phyloP scores from a whole-genome alignment of 1,140 invertebrate species.

The Coboldia fuscipes region DNA sequence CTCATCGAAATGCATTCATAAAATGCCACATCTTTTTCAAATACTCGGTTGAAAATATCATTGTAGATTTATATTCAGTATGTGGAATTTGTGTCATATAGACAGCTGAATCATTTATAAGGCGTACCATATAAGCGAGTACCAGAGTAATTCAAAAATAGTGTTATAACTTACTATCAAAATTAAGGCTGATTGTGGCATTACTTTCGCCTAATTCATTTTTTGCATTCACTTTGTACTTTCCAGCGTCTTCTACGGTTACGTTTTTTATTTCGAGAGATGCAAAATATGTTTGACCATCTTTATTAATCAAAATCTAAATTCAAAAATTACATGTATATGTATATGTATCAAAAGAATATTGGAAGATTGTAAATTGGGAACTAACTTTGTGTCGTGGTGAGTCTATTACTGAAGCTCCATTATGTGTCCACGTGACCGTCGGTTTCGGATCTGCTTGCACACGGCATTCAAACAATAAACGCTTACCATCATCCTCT shows the following conservation, averaged over 20 bases:
- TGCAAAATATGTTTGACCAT: slow-evolving; percentile 82
- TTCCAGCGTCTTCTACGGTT: slow-evolving; percentile 89
- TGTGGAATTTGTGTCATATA: neutral
- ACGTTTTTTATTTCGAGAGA: slow-evolving; percentile 83
- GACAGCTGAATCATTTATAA: too few species aligned
- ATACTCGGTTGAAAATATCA: too few species aligned
- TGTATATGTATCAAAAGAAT: slow-evolving; percentile 3
- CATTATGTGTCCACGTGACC: slow-evolving; percentile 83
- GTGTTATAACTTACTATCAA: slow-evolving; percentile 74
- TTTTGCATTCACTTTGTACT: slow-evolving; percentile 90
- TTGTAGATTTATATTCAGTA: too few species aligned
- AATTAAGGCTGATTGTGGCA: slow-evolving; percentile 88
- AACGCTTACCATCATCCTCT: slow-evolving; percentile 86
- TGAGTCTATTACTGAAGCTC: slow-evolving; percentile 48
- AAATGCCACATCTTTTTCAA: too few species aligned
- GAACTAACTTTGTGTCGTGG: slow-evolving; percentile 56
- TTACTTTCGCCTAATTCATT: slow-evolving; percentile 92
- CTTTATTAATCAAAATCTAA: slow-evolving; percentile 69
- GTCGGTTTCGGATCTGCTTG: slow-evolving; percentile 81
- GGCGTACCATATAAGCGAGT: too few species aligned
- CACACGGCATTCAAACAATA: slow-evolving; percentile 90
- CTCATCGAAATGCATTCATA: too few species aligned
- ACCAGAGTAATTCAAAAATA: neutral
- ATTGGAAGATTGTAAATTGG: neutral
- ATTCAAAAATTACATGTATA: slow-evolving; percentile 11